Percentiles rank a stretch among this genome's conserved stretches.
phyloP scores from a whole-genome alignment of 2,888 invertebrate genomes.

The Drosophila limbata region DNA sequence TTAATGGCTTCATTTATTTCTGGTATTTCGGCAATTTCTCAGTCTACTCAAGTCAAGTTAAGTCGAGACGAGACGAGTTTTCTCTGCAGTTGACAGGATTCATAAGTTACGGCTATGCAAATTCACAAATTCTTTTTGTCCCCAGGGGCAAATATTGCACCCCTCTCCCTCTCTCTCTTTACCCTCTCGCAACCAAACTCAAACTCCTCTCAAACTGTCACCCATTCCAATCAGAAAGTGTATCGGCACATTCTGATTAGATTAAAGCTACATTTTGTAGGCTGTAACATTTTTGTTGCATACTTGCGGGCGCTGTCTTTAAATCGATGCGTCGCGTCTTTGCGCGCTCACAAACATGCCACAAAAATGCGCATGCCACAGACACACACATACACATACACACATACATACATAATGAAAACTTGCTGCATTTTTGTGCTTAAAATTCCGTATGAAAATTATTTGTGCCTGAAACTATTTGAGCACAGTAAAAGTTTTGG shows the following conservation, averaged over 20 bases:
- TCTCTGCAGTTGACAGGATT: slow-evolving; percentile 53
- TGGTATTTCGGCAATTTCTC: slow-evolving; percentile 36
- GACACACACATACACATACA: slow-evolving; percentile 6
- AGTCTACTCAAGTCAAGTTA: background rate
- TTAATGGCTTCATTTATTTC: slow-evolving; percentile 31
- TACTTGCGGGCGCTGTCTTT: slow-evolving; percentile 51
- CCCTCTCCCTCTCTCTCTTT: background rate
- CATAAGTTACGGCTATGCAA: slow-evolving; percentile 50
- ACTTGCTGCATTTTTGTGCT: slow-evolving; percentile 45
- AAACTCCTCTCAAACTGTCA: background rate
- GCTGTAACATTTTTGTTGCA: slow-evolving; percentile 33
- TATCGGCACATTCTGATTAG: slow-evolving; percentile 32
- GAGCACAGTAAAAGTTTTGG: slow-evolving; percentile 21
- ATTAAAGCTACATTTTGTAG: slow-evolving; percentile 42
- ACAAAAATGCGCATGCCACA: slow-evolving; percentile 27
- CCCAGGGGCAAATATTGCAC: slow-evolving; percentile 21
- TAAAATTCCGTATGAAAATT: slow-evolving; percentile 51
- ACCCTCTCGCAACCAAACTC: background rate
- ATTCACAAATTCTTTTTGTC: slow-evolving; percentile 43
- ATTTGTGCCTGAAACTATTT: slow-evolving; percentile 49
- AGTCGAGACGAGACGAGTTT: background rate
- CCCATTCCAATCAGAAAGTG: slow-evolving; percentile 9
- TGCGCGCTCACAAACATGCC: slow-evolving; percentile 26
- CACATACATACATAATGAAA: slow-evolving; percentile 13
- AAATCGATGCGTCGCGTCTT: slow-evolving; percentile 43